These are phyloP conservation scores for Deilephila porcellus DNA, from an alignment of 2,888 invertebrate species.

Conservation along the genomic window DNA sequence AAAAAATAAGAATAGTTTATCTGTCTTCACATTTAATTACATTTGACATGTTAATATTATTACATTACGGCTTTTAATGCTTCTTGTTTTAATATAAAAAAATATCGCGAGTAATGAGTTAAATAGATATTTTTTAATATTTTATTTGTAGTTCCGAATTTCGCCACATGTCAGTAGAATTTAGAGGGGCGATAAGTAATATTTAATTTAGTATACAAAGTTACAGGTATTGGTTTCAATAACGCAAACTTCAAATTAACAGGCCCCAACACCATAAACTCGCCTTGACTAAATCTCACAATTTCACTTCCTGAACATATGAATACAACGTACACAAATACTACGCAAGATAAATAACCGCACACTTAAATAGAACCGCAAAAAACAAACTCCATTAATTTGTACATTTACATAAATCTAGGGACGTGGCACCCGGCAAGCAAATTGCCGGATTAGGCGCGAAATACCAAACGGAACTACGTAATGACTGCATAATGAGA, in stretches of 20 bases:
- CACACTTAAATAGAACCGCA: constrained; percentile 1
- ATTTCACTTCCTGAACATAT: neutral
- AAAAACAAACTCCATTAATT: constrained; percentile 28
- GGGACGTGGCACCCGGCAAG: constrained; percentile 33
- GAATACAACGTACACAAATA: neutral
- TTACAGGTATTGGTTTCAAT: neutral
- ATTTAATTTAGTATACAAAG: neutral
- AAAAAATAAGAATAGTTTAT: too few species aligned
- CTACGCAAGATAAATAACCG: neutral
- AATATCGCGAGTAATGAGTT: too few species aligned
- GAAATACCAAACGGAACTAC: constrained; percentile 48
- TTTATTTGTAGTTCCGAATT: too few species aligned
- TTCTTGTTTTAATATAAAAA: too few species aligned
- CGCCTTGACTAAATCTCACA: neutral
- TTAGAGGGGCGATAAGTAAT: too few species aligned
- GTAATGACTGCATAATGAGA: constrained; percentile 58
- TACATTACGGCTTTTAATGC: too few species aligned
- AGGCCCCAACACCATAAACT: neutral
- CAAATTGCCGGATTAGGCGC: constrained; percentile 56
- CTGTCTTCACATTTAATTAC: too few species aligned
- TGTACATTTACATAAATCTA: constrained; percentile 23
- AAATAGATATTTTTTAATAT: too few species aligned
- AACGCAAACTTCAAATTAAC: neutral
- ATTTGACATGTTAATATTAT: too few species aligned
- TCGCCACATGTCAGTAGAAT: too few species aligned